phyloP scores from a whole-genome alignment of 2,888 invertebrate genomes.

The Dicyrtoma fusca region DNA sequence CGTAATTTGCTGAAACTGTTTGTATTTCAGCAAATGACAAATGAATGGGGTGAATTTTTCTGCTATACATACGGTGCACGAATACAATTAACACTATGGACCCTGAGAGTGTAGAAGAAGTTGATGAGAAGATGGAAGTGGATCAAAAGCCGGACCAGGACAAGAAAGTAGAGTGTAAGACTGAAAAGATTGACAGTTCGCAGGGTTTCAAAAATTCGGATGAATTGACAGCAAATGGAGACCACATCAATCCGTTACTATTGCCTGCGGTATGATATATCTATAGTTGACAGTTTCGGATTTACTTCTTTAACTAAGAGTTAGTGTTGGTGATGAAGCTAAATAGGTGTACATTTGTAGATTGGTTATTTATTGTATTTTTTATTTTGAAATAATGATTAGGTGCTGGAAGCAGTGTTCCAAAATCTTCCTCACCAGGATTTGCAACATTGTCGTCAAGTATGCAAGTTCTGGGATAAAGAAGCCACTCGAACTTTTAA shows the following conservation, averaged over 20 bases:
- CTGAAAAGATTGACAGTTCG: too few species aligned
- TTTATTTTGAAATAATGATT: not conserved
- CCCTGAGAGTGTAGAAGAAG: too few species aligned
- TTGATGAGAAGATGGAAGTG: too few species aligned
- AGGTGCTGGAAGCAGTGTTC: conserved; percentile 16
- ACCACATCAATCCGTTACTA: not conserved
- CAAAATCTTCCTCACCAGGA: not conserved
- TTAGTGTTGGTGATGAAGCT: not conserved
- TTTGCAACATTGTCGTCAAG: conserved; percentile 5
- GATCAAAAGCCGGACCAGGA: too few species aligned
- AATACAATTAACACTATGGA: too few species aligned
- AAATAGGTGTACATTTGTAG: not conserved
- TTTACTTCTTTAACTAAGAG: not conserved
- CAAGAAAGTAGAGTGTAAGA: too few species aligned
- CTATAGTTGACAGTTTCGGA: not conserved
- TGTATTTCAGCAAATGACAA: too few species aligned
- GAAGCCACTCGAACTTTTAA: conserved; percentile 11
- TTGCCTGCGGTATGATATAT: conserved; percentile 6
- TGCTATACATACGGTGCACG: too few species aligned
- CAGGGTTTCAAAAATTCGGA: too few species aligned
- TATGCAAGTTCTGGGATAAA: conserved; percentile 11
- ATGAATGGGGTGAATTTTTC: too few species aligned
- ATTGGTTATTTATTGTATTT: not conserved
- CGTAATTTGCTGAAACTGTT: too few species aligned
- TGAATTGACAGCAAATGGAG: not conserved